Conservation (phyloP, 2,113 vertebrate genomes). For the Apistogramma diplotaenia region DNA sequence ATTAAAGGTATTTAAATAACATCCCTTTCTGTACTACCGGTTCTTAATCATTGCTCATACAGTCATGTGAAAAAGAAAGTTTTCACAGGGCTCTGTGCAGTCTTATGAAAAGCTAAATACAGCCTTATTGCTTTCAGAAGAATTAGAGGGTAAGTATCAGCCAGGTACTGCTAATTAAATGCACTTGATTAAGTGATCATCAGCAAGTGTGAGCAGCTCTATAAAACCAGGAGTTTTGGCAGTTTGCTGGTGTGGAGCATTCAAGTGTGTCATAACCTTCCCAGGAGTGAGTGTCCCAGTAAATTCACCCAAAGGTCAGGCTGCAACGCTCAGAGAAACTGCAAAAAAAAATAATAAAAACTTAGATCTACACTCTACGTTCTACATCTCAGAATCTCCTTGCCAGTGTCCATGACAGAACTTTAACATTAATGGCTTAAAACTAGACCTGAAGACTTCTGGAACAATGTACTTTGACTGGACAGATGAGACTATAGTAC, state of each 20-base stretch:
- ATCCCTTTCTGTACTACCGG: too few relatives aligned
- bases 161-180: background rate
- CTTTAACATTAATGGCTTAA: background rate
- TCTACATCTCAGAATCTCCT: background rate
- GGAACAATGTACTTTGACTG: background rate
- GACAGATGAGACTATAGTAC: background rate
- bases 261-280: background rate
- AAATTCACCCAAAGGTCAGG: background rate
- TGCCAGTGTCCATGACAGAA: background rate
- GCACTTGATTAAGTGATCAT: background rate
- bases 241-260: background rate
- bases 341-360: too few relatives aligned
- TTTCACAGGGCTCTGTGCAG: too few relatives aligned
- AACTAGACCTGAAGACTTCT: background rate
- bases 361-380: background rate
- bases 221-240: background rate
- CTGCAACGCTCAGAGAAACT: too few relatives aligned
- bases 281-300: background rate
- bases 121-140: background rate
- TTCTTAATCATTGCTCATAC: too few relatives aligned
- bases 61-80: too few relatives aligned
- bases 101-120: background rate
- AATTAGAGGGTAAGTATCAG: background rate
- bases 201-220: background rate
- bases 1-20: too few relatives aligned